Base-by-base conservation (phyloP, 2,113 vertebrate species). In the Mungos mungo region DNA sequence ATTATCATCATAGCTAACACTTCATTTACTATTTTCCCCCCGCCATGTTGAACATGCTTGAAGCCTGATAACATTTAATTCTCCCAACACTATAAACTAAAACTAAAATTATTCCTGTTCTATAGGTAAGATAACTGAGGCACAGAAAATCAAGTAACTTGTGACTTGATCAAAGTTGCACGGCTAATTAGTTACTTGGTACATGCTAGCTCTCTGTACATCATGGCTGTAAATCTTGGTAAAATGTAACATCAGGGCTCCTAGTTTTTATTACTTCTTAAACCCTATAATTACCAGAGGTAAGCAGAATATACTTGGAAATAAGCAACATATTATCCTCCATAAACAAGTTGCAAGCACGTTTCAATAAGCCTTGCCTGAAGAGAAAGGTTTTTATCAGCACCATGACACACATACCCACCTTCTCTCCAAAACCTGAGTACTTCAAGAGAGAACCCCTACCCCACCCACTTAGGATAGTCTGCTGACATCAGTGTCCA, bases 211-310 rank as follows among this genome's bases (percentile, higher is more conserved):
- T n/a, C 33, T 80, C 63, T 38, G n/a, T 63, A 41, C 29, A 25
- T n/a, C 14, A 1, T 25, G 21, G 5, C 25, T 83, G 19, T 41
- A 83, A 92, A 77, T 69, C 33, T 82, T 95, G 13, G 66, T 74
- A 77, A 77, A 90, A n/a, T 41, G 15, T 41, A 45, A 60, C 3
- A 31, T 74, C 54, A 60, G 54, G 14, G 6, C 45, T 19, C 60
- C 41, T 47, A 21, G 9, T 74, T 95, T 52, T 76, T 92, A 47
- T 83, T 93, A 69, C 11, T 41, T 65, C 23, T 74, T 91, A 88
- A 76, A 41, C 52, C 80, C 41, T 50, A 7, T 81, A 21, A 80
- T 90, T 87, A 80, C 2, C 33, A 66, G 25, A 80, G 54, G 60
- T 25, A 0, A 72, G 76, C 7, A 74, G 47, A 89, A 45, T 82